A percentile compares a stretch with the other conserved stretches of the same genome.
These are phyloP conservation scores for Pachyseris speciosa DNA, from an alignment of 64 coral and sea anemone genomes.

Conservation along the genomic window DNA sequence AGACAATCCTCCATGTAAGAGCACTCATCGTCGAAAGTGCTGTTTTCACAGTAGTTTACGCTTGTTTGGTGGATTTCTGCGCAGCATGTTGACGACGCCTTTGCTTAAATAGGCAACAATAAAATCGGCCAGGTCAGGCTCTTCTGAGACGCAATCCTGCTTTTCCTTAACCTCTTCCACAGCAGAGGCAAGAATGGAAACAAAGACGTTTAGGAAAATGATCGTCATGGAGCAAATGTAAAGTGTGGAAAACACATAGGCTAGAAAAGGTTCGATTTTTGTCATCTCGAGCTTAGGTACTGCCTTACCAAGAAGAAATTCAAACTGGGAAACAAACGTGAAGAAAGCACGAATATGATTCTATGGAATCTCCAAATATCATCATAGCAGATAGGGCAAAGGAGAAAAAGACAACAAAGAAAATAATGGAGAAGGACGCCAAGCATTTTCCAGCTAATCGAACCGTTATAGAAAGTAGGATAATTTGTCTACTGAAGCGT, in stretches of 20 bases:
- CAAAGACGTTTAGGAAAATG: constrained; percentile 55
- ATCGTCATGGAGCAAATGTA: constrained; percentile 66
- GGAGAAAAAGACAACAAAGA: constrained; percentile 28
- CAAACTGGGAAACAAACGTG: constrained; percentile 46
- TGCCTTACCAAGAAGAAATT: constrained; percentile 67
- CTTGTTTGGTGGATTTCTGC: background rate
- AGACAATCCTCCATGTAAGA: background rate
- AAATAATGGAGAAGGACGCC: constrained; percentile 24
- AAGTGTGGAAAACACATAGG: background rate
- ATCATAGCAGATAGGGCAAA: constrained; percentile 49
- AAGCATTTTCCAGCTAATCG: constrained; percentile 50
- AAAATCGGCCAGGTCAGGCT: constrained; percentile 60
- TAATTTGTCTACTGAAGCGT: constrained; percentile 57
- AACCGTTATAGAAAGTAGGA: constrained; percentile 33
- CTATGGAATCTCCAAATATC: constrained; percentile 38
- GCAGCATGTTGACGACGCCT: background rate
- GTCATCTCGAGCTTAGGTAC: constrained; percentile 23
- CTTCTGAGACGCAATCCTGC: constrained; percentile 14
- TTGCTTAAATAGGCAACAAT: constrained; percentile 11
- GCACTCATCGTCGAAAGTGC: background rate
- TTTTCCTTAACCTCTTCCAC: constrained; percentile 32
- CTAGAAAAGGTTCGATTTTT: background rate
- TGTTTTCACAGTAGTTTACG: background rate
- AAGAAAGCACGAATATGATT: constrained; percentile 38
- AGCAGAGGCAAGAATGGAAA: constrained; percentile 37